phyloP scores from a whole-genome alignment of 1,140 invertebrate species.

The Chrysoperla carnea region DNA sequence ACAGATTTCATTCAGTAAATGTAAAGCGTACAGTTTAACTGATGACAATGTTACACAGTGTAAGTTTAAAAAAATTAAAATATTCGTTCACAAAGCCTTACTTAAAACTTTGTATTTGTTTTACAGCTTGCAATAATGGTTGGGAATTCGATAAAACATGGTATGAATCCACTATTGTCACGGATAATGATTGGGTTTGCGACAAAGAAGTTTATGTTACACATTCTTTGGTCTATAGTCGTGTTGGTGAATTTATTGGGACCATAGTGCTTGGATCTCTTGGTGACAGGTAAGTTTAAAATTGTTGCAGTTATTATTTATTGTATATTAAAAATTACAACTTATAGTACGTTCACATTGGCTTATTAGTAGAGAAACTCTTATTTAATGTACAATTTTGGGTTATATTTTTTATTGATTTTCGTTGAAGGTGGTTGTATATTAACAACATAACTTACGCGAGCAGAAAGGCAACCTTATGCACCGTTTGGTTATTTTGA shows the following conservation, averaged over 20 bases:
- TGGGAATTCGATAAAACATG: conserved; percentile 32
- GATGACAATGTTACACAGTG: background rate
- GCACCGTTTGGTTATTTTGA: too few species aligned
- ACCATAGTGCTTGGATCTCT: conserved; percentile 31
- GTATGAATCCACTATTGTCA: conserved; percentile 25
- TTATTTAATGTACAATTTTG: background rate
- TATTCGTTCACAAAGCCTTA: background rate
- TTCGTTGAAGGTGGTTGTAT: too few species aligned
- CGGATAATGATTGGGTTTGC: conserved; percentile 33
- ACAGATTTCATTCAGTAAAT: background rate
- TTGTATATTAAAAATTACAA: conserved; percentile 2
- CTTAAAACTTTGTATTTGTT: conserved; percentile 2
- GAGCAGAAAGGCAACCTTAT: too few species aligned
- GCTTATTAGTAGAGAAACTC: background rate
- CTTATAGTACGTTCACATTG: background rate
- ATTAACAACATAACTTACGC: too few species aligned
- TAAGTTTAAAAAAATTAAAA: background rate
- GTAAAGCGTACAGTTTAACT: background rate
- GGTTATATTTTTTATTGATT: too few species aligned
- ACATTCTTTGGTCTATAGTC: conserved; percentile 27
- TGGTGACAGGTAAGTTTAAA: conserved; percentile 31
- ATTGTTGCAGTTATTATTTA: background rate
- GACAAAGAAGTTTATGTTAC: conserved; percentile 27
- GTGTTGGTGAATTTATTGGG: conserved; percentile 30
- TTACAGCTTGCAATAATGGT: conserved; percentile 26